Percentiles rank a stretch among this genome's conserved stretches.
Conservation (phyloP, 2,113 vertebrate genomes). For the Verasper variegatus region DNA sequence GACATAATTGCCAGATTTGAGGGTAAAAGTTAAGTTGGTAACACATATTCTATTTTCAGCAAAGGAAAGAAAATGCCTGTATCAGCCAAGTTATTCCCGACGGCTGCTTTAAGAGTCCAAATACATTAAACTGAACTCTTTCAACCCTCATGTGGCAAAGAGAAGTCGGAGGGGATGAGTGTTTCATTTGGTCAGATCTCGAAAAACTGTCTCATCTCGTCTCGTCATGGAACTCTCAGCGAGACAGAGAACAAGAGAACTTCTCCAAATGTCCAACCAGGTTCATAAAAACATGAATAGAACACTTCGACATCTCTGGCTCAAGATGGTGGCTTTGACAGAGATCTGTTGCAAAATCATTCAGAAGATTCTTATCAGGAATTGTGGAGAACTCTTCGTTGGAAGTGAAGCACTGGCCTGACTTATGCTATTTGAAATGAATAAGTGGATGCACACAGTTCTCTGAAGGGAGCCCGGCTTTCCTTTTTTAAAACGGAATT, state of each 20-base stretch:
- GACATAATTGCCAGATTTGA: too few relatives aligned
- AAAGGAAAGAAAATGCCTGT: too few relatives aligned
- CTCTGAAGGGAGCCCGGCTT: not conserved
- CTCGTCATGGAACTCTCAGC: not conserved
- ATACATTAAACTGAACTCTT: slow-evolving; percentile 7
- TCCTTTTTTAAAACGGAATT: too few relatives aligned
- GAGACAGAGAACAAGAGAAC: not conserved
- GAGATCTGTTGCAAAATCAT: slow-evolving; percentile 25
- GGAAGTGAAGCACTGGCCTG: slow-evolving; percentile 1
- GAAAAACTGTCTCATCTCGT: not conserved
- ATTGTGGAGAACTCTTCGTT: not conserved
- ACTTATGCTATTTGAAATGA: slow-evolving; percentile 13
- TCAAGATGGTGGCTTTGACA: not conserved
- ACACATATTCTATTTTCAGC: too few relatives aligned
- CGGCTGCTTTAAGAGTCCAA: slow-evolving; percentile 22
- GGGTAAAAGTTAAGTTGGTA: too few relatives aligned
- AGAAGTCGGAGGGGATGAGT: not conserved
- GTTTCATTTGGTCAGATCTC: not conserved
- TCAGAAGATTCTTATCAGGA: slow-evolving; percentile 8
- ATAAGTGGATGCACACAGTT: not conserved
- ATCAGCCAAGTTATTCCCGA: too few relatives aligned
- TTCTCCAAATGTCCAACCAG: not conserved
- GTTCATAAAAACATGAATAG: not conserved
- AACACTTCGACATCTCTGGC: not conserved
- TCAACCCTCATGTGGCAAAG: too few relatives aligned